Base-by-base conservation (phyloP, 92 coral and sea anemone species). In the Siderastrea radians region DNA sequence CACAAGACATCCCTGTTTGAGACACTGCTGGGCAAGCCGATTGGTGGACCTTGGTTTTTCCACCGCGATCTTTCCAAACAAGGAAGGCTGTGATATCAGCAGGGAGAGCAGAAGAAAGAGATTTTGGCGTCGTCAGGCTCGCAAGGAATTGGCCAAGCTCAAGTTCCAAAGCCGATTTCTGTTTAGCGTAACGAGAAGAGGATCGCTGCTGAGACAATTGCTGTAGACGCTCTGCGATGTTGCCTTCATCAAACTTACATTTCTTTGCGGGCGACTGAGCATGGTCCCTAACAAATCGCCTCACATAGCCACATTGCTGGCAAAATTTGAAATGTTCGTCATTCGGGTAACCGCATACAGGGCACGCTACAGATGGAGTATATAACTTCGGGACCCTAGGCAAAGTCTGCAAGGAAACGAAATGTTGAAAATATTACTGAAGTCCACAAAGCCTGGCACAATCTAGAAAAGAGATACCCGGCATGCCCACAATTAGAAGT, bases 341-440 rank as follows among this genome's bases (percentile, higher is more conserved):
- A 74, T 74, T 74, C 52, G 82, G 81, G 69, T 64, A 74, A 54
- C 55, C 47, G 61, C 88, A 84, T 44, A 16, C 71, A 44, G 82
- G 82, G 57, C 80, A 55, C 66, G 80, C 66, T 19, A 75, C 80
- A 43, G 65, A 55, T 26, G 66, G 80, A 13, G 83, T 80, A 63
- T 49, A 80, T 62, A 49, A 85, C 67, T 85, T 85, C 11, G 83
- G 77, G 46, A 85, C 54, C 49, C 89, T 85, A n/a, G 83, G 83
- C 8, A 85, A 54, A 48, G 77, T 59, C 83, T 85, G 81, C 68
- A 81, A 81, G 49, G n/a, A n/a, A 14, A 85, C 13, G 60, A 59
- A 73, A 85, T 54, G 66, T 38, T 5, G 15, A 45, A 79, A 78
- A 62, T 12, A 17, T 50, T 16, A 50, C 44, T 52, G 45, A 7